Evolutionary conservation across 1,140 invertebrate genomes (phyloP).

Genomic region (Nixonia krombeini): DNA sequence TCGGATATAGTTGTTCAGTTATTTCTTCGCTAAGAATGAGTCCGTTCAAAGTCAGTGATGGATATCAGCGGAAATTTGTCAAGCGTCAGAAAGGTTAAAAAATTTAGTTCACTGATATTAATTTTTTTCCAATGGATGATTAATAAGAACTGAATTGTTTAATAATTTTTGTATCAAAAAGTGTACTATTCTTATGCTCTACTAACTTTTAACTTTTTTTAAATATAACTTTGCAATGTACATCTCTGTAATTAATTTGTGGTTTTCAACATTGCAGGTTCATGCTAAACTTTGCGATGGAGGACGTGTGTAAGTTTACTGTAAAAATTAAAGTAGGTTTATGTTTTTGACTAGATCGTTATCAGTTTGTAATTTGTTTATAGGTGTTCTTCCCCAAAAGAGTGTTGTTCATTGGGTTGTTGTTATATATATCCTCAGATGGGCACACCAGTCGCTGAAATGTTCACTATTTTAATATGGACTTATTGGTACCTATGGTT

Average conservation of each 20-base stretch:
- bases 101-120: background rate
- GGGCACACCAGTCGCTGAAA: constrained; percentile 67
- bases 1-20: constrained; percentile 7
- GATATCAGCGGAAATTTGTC: constrained; percentile 34
- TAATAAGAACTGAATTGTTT: no score
- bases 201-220: no score
- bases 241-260: no score
- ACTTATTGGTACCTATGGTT: constrained; percentile 69
- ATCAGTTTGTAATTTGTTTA: constrained; percentile 31
- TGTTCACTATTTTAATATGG: constrained; percentile 67
- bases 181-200: background rate
- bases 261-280: constrained; percentile 49
- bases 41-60: constrained; percentile 28
- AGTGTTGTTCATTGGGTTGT: constrained; percentile 81
- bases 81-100: constrained; percentile 32
- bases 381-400: constrained; percentile 77
- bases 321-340: constrained; percentile 8
- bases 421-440: constrained; percentile 75
- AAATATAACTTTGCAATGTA: no score
- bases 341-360: background rate
- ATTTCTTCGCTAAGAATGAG: constrained; percentile 25
- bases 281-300: constrained; percentile 64
- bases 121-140: no score
- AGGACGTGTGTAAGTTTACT: constrained; percentile 63
- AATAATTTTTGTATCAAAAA: no score